A percentile compares a stretch with the other conserved stretches of the same genome.
phyloP scores from a whole-genome alignment of 92 coral and sea anemone genomes.

The Parazoanthus atlanticus region DNA sequence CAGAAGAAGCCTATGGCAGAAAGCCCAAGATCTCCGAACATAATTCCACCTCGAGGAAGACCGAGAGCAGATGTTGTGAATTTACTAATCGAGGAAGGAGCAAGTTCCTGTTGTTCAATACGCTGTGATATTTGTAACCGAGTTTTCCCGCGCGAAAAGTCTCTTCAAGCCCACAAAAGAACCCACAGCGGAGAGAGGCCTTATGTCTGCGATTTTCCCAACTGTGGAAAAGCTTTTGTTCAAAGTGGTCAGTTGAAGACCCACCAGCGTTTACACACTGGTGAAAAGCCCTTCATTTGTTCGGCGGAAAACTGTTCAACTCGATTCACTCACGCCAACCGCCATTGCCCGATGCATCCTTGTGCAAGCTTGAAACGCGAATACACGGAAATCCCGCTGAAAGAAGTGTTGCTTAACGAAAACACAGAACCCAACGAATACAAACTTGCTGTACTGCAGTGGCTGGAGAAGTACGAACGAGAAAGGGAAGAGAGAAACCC shows the following conservation, averaged over 20 bases:
- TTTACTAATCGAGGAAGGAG: conserved; percentile 92
- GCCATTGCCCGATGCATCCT: conserved; percentile 96
- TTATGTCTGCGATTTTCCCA: conserved; percentile 95
- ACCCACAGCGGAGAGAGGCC: conserved; percentile 99
- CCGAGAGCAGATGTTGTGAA: conserved; percentile 95
- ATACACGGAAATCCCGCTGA: conserved; percentile 85
- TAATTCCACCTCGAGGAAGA: conserved; percentile 91
- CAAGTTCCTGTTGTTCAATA: conserved; percentile 90
- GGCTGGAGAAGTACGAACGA: conserved; percentile 91
- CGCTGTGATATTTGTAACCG: conserved; percentile 98
- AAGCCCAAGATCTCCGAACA: conserved; percentile 76
- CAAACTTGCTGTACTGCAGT: conserved; percentile 85
- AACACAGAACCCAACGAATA: conserved; percentile 94
- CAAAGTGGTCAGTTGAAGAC: conserved; percentile 99
- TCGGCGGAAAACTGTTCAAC: conserved; percentile 85
- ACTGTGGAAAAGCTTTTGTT: conserved; percentile 98
- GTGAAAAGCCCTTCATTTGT: conserved; percentile 97
- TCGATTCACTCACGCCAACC: conserved; percentile 97
- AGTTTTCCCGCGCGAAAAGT: conserved; percentile 99
- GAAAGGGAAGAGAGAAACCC: conserved; percentile 85
- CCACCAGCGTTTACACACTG: conserved; percentile 94
- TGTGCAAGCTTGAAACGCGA: conserved; percentile 84
- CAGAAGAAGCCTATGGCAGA: conserved; percentile 51
- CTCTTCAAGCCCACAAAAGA: conserved; percentile 99
- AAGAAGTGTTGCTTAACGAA: conserved; percentile 86